Percentiles rank a stretch among this genome's conserved stretches.
phyloP scores from a whole-genome alignment of 2,888 invertebrate genomes.

The Cephus nigrinus region DNA sequence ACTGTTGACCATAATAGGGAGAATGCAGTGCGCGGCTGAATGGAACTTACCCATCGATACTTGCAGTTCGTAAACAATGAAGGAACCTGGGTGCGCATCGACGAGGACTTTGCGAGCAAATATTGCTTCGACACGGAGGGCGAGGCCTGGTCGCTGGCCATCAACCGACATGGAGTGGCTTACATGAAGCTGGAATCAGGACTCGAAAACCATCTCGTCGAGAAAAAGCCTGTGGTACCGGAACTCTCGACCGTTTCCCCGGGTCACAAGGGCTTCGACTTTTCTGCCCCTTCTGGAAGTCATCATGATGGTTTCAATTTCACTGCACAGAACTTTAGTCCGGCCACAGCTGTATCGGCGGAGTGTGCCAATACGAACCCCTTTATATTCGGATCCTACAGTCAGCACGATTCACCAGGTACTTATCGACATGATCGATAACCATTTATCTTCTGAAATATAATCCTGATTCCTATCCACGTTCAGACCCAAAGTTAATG shows the following conservation, averaged over 20 bases:
- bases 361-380: slow-evolving; percentile 58
- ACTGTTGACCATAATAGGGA: too few relatives aligned
- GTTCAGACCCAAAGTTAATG: too few relatives aligned
- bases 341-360: slow-evolving; percentile 41
- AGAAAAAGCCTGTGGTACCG: slow-evolving; percentile 42
- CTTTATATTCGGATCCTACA: slow-evolving; percentile 64
- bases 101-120: slow-evolving; percentile 72
- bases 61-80: slow-evolving; percentile 70
- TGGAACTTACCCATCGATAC: not conserved
- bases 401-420: slow-evolving; percentile 55
- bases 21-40: too few relatives aligned
- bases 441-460: too few relatives aligned
- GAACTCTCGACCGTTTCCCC: slow-evolving; percentile 51
- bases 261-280: slow-evolving; percentile 71
- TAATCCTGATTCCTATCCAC: too few relatives aligned
- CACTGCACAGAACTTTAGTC: slow-evolving; percentile 47
- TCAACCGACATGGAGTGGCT: slow-evolving; percentile 72
- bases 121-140: slow-evolving; percentile 76
- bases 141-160: slow-evolving; percentile 80
- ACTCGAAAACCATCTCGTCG: slow-evolving; percentile 51
- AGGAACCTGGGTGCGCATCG: slow-evolving; percentile 76
- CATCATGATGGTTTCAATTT: slow-evolving; percentile 58
- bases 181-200: slow-evolving; percentile 73
- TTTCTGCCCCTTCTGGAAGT: slow-evolving; percentile 63
- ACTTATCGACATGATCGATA: not conserved